Evolutionary conservation across 2,797 vertebrate species (phyloP), one percentile per base, ranked within the genome.

Genomic region (Hydrolagus colliei): DNA sequence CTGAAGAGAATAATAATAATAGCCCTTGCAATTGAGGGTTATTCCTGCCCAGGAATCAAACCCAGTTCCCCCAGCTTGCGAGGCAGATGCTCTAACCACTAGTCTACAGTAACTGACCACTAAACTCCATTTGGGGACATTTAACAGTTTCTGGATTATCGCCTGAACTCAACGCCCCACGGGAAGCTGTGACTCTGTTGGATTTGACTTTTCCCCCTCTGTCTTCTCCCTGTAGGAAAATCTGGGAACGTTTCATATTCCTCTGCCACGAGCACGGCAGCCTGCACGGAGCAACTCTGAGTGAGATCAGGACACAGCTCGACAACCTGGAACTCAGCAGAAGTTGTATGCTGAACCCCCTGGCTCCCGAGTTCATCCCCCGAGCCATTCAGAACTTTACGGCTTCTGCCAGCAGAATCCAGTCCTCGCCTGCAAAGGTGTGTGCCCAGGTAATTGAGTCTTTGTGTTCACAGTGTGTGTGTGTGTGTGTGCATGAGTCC

Each of bases 361-460:
- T 87, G 77, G 87, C 87, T 63, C 86, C 87, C 5, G 87, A 88
- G 79, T 88, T 88, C 72, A 78, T 88, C 67, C 87, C 87, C 14
- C 85, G 85, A 32, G 65, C 71, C 20, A 86, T 85, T 27, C 27
- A 20, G 67, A 86, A 78, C 32, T 76, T 77, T 61, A 20, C 73
- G 14, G 59, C 73, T 68, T 75, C 41, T 13, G 20, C 72, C 73
- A 27, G 22, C 84, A 72, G 77, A 77, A 73, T 72, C 27, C 72
- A 77, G 2, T 6, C 86, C 11, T 77, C 79, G n/a, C 52, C 75
- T 10, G 75, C 75, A 77, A 77, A 77, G 52, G 12, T 20, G 20
- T 76, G 74, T 76, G 52, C 75, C 13, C 75, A 77, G 75, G 75
- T 77, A 77, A 77, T 5, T 10, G 41, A 20, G 18, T 77, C 32